Base-by-base conservation (phyloP, 1,140 invertebrate genomes). In the Atta texana region DNA sequence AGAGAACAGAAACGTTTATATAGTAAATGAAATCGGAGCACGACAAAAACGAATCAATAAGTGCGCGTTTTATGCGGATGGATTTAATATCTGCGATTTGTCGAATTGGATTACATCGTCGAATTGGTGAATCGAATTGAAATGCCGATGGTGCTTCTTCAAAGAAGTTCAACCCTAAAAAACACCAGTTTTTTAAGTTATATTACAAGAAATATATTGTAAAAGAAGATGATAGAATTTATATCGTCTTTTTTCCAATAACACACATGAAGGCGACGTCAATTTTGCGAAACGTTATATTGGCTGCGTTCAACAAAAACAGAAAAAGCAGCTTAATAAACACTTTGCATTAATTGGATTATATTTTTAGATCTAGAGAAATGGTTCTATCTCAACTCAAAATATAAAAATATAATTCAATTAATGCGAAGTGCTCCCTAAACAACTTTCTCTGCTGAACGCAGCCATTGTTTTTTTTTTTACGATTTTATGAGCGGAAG, bases 101-200 rank as follows among this genome's bases (percentile, higher is more conserved):
- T 14, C 12, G 10, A 16, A 51, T 31, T 31, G 31, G 31, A 18
- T 66, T 12, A 18, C 39, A 51, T 28, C 16, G 74, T 59, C 53
- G 31, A 39, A 4, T 24, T 44, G n/a, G 34, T 80, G 7, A 16
- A 80, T 69, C 16, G 34, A 82, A 59, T 80, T n/a, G 34, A 81
- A 71, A 69, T 0, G 18, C 49, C 28, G n/a, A 69, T 10, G 57
- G 18, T 28, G 21, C 21, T 72, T 74, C 39, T 61, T n/a, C 24
- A 24, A 82, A 18, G 24, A 74, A 39, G 51, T 69, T 55, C 24
- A 28, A 72, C 59, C 24, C 61, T 53, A 39, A 49, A 28, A 81
- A 82, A 49, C 53, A 71, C 24, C 24, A 74, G 39, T 68, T 66
- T 66, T 18, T 78, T 53, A 34, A 39, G 34, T 44, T 57, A 39